Base-by-base conservation (phyloP, 2,888 invertebrate species). In the Mimachlamys varia region DNA sequence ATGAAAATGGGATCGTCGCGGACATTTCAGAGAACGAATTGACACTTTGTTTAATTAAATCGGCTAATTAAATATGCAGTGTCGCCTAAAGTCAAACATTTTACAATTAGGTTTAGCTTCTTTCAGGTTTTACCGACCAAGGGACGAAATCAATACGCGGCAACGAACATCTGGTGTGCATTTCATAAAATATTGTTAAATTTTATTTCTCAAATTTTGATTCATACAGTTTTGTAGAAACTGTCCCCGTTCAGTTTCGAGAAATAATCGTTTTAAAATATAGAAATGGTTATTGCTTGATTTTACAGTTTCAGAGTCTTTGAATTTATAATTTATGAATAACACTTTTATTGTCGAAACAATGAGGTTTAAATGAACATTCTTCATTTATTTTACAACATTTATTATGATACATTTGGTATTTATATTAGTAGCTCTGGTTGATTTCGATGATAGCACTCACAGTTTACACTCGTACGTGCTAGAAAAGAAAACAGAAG, bases 11-110 rank as follows among this genome's bases (percentile, higher is more conserved):
- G 62, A 62, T 62, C n/a, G 62, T 22, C 2, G 62, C 22, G 22
- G 62, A n/a, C 62, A 19, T 53, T 53, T 53, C 53, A 53, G 62
- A 62, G n/a, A 62, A 62, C 7, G 10, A 19, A 10, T n/a, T 62
- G 19, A 62, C 62, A 62, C 62, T 62, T 62, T 22, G 62, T 62
- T 62, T 62, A 62, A 62, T 62, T 62, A 62, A 62, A 62, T n/a
- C n/a, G 62, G n/a, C n/a, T n/a, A 27, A 62, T 62, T n/a, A 62
- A 10, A 62, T n/a, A 62, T 62, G n/a, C 62, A 2, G n/a, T 22
- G n/a, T 62, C n/a, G 62, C 62, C 62, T 62, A 10, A 62, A 62
- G 62, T 62, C 22, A 62, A 62, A 27, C 62, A 19, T 7, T 62
- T 62, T 10, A 22, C n/a, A 4, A 27, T 62, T 62, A n/a, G 4